Percentiles rank a stretch among this genome's conserved stretches.
These are phyloP conservation scores for Chironomus tentans DNA, from an alignment of 2,888 invertebrate genomes.

Conservation along the genomic window DNA sequence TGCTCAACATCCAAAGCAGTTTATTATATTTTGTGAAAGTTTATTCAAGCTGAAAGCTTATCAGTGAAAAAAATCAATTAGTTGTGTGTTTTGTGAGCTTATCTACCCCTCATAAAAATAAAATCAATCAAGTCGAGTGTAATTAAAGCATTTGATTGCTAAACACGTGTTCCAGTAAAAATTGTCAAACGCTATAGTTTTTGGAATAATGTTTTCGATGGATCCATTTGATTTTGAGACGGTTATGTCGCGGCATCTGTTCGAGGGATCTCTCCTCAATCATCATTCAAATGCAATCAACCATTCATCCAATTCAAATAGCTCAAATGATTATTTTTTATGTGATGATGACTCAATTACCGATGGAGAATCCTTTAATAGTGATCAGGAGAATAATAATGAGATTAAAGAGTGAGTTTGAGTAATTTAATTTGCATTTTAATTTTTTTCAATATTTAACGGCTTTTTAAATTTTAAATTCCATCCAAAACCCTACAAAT, in stretches of 20 bases:
- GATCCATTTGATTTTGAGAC: slow-evolving; percentile 59
- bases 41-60: slow-evolving; percentile 8
- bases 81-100: not conserved
- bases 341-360: slow-evolving; percentile 52
- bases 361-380: slow-evolving; percentile 58
- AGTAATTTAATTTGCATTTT: not conserved
- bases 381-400: slow-evolving; percentile 72
- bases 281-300: not conserved
- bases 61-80: slow-evolving; percentile 19
- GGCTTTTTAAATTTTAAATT: no score
- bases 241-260: slow-evolving; percentile 57
- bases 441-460: no score
- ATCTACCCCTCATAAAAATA: not conserved
- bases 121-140: slow-evolving; percentile 11
- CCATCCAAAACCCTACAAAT: no score
- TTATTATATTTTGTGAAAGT: not conserved
- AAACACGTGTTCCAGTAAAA: slow-evolving; percentile 9
- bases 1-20: not conserved
- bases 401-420: slow-evolving; percentile 54
- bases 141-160: slow-evolving; percentile 6
- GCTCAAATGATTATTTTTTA: slow-evolving; percentile 58
- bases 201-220: slow-evolving; percentile 51
- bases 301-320: slow-evolving; percentile 39
- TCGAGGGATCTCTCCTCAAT: slow-evolving; percentile 33
- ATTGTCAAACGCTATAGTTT: not conserved